Evolutionary conservation across 2,888 invertebrate species (phyloP).

Genomic region (Cinara cedri): DNA sequence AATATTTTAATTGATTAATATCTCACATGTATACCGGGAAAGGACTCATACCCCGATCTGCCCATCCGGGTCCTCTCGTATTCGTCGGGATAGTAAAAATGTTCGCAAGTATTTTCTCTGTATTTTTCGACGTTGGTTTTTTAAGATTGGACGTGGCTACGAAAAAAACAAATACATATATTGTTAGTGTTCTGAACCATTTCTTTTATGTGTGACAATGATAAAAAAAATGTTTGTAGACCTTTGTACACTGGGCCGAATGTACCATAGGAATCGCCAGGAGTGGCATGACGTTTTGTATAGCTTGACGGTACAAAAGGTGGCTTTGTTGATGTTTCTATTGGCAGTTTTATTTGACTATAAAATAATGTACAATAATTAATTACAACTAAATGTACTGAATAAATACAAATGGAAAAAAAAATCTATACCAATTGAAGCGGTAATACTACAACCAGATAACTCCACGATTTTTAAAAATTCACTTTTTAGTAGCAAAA

Average conservation of each 20-base stretch:
- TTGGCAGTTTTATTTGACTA: too few species aligned
- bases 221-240: slow-evolving; percentile 18
- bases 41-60: slow-evolving; percentile 65
- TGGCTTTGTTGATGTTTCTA: slow-evolving; percentile 34
- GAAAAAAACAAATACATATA: not conserved
- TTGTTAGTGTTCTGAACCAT: not conserved
- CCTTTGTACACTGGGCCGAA: slow-evolving; percentile 61
- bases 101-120: not conserved
- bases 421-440: not conserved
- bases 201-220: not conserved
- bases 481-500: too few species aligned
- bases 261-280: slow-evolving; percentile 67
- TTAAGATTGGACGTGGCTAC: slow-evolving; percentile 4
- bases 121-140: not conserved
- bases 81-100: not conserved
- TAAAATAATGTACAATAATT: not conserved
- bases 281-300: slow-evolving; percentile 65
- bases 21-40: slow-evolving; percentile 63
- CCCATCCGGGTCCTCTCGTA: slow-evolving; percentile 66
- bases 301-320: slow-evolving; percentile 62
- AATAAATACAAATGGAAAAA: not conserved
- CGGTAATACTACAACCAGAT: too few species aligned
- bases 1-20: not conserved
- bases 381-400: not conserved
- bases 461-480: too few species aligned